These are phyloP conservation scores for Ennomos erosarius DNA, from an alignment of 2,888 invertebrate species.

Conservation along the genomic window DNA sequence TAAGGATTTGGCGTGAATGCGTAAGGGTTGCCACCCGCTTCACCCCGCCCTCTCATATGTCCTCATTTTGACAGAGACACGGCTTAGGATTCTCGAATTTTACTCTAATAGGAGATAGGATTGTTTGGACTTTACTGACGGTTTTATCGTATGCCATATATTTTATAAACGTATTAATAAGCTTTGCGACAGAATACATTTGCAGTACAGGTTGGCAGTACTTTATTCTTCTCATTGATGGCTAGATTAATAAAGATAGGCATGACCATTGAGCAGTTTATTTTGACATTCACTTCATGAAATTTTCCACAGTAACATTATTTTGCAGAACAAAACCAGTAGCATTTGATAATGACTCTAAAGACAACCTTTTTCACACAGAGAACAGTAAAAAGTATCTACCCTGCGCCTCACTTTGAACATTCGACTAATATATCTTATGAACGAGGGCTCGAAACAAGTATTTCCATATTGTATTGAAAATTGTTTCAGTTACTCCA, in stretches of 20 bases:
- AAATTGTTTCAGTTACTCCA: constrained; percentile 33
- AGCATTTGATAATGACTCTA: no score
- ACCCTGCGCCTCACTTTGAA: not conserved
- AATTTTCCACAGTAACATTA: no score
- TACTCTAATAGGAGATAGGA: constrained; percentile 50
- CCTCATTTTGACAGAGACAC: constrained; percentile 65
- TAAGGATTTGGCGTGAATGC: constrained; percentile 83
- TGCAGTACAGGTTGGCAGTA: no score
- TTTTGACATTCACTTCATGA: no score
- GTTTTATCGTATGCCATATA: constrained; percentile 24
- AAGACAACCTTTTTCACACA: no score
- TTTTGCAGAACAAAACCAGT: no score
- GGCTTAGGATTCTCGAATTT: constrained; percentile 59
- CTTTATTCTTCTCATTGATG: no score
- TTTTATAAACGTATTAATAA: not conserved
- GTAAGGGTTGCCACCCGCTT: constrained; percentile 75
- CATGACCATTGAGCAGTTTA: no score
- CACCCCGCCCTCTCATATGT: constrained; percentile 73
- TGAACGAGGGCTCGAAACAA: not conserved
- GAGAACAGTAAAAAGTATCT: no score
- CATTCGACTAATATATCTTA: not conserved
- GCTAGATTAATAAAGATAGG: no score
- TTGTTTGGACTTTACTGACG: constrained; percentile 32
- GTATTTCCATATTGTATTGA: constrained; percentile 9
- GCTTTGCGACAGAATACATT: no score